Base-by-base conservation (phyloP, 1,140 invertebrate genomes). In the Euura saliciscinereae region DNA sequence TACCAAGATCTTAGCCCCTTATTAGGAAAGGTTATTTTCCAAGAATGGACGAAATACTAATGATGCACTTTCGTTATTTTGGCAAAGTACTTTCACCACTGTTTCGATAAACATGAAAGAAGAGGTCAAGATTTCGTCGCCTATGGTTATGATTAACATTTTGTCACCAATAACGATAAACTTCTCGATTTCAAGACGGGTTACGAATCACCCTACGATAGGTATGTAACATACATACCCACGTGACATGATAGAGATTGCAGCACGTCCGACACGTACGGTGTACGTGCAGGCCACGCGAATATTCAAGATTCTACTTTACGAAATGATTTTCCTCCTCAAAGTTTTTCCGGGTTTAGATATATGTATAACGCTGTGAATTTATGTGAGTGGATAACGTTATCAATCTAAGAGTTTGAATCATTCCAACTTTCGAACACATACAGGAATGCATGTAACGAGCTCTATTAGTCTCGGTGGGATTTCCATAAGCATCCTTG, bases 231-330 rank as follows among this genome's bases (percentile, higher is more conserved):
- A 28, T 28, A 28, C 28, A 28, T 28, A 28, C 28, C 28, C 28
- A 28, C 28, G 1, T 28, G 28, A 28, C 51, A n/a, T n/a, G 51
- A 59, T 59, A 11, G 10, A 59, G 51, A 59, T 59, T 59, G 51
- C 51, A 59, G 13, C 51, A 28, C 51, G 51, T 8, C 8, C 13
- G 13, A 59, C 51, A 59, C 51, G 51, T 59, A n/a, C 51, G 51
- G 51, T n/a, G 51, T 59, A 59, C 51, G 51, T 59, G 51, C 28
- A 28, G 51, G 51, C 51, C 51, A n/a, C 10, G 51, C 51, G 51
- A 59, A 59, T 59, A 59, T 59, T 59, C 51, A 59, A 59, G 51
- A 59, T 59, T 59, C 51, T 59, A 59, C 51, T 59, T n/a, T 59
- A n/a, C 51, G 51, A 59, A 59, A 59, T 59, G 51, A 59, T 59